These are phyloP conservation scores for Anagyrus pseudococci DNA, from an alignment of 2,888 invertebrate genomes.

Conservation along the genomic window DNA sequence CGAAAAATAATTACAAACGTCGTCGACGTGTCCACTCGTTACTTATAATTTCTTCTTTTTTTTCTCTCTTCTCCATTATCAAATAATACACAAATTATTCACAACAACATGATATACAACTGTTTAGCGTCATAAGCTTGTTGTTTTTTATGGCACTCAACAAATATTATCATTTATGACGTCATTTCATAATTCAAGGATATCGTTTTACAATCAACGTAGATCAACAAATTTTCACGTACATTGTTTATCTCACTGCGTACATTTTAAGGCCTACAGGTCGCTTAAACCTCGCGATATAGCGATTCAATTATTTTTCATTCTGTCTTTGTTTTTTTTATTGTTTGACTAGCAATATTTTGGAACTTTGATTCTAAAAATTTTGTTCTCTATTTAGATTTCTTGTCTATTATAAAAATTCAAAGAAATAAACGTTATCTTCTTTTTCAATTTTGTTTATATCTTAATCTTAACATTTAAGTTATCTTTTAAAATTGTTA, in stretches of 20 bases:
- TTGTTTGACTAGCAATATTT: conserved; percentile 14
- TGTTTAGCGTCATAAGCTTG: neutral
- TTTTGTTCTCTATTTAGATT: conserved; percentile 3
- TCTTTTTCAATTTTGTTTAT: no score
- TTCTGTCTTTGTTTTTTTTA: conserved; percentile 1
- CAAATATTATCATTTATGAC: conserved; percentile 13
- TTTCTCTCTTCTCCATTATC: no score
- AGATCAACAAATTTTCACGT: conserved; percentile 21
- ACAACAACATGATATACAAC: conserved; percentile 30
- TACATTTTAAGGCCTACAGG: conserved; percentile 24
- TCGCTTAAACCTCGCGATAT: conserved; percentile 3
- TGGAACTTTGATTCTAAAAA: conserved; percentile 3
- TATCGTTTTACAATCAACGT: conserved; percentile 13
- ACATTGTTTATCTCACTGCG: conserved; percentile 11
- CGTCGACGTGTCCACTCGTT: conserved; percentile 21
- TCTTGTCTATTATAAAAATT: neutral
- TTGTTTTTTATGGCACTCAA: conserved; percentile 29
- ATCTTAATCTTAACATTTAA: no score
- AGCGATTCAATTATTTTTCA: conserved; percentile 3
- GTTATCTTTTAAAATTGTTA: no score
- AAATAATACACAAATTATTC: conserved; percentile 39
- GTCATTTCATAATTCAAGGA: conserved; percentile 2
- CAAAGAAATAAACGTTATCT: no score
- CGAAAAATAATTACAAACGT: conserved; percentile 41
- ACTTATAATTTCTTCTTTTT: conserved; percentile 26